These are phyloP conservation scores for Augochlorella aurata DNA, from an alignment of 2,888 invertebrate genomes.

Conservation along the genomic window DNA sequence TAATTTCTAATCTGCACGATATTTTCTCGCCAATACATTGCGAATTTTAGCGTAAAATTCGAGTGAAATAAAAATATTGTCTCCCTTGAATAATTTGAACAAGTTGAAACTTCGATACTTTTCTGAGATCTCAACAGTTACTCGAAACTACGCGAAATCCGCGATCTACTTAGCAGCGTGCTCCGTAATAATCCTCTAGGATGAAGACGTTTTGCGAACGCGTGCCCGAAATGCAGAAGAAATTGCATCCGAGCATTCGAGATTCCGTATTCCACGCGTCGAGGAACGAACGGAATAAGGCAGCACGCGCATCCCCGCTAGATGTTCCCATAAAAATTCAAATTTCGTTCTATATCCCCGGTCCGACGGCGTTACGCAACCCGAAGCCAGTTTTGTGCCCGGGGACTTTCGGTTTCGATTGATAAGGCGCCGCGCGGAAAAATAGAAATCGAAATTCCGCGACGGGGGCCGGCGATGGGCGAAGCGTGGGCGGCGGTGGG, in stretches of 20 bases:
- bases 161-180: background rate
- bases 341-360: slow-evolving; percentile 33
- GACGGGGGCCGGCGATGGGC: background rate
- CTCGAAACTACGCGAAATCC: background rate
- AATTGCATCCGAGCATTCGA: background rate
- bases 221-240: background rate
- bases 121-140: no score
- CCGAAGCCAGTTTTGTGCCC: background rate
- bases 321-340: slow-evolving; percentile 50
- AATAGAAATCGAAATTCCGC: slow-evolving; percentile 39
- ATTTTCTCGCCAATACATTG: no score
- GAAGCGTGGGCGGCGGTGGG: background rate
- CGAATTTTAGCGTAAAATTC: no score
- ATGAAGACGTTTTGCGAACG: background rate
- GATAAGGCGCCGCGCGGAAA: slow-evolving; percentile 21
- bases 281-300: background rate
- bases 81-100: no score
- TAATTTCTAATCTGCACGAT: no score
- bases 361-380: slow-evolving; percentile 21
- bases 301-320: background rate
- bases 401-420: slow-evolving; percentile 49
- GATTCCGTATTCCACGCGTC: background rate
- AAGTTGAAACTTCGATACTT: no score
- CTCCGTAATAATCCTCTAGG: background rate
- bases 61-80: no score